Evolutionary conservation across 92 coral and sea anemone species (phyloP).

Genomic region (Diadumene lineata): DNA sequence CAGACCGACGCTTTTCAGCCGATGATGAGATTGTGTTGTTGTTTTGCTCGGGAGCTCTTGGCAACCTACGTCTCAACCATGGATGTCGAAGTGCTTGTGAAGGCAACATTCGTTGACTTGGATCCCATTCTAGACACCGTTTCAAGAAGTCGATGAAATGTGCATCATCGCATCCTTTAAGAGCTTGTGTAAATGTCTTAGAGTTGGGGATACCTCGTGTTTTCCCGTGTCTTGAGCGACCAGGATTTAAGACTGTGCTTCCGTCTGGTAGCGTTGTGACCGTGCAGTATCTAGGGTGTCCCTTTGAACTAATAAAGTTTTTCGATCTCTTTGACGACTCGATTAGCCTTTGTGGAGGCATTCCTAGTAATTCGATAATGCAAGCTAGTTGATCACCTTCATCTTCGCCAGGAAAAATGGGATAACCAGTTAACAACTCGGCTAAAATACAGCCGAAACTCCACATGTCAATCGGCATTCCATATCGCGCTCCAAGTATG

Average conservation of each 20-base stretch:
- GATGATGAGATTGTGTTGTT: conserved; percentile 61
- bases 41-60: conserved; percentile 89
- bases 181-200: conserved; percentile 76
- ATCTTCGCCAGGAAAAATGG: conserved; percentile 97
- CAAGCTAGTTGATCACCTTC: conserved; percentile 99
- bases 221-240: conserved; percentile 98
- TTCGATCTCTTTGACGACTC: conserved; percentile 92
- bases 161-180: conserved; percentile 94
- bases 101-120: conserved; percentile 87
- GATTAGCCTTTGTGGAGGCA: conserved; percentile 78
- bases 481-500: conserved; percentile 91
- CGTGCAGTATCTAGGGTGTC: conserved; percentile 95
- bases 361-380: conserved; percentile 83
- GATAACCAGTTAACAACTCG: conserved; percentile 96
- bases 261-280: conserved; percentile 95
- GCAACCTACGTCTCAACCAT: conserved; percentile 92
- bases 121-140: conserved; percentile 97
- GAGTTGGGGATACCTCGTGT: conserved; percentile 93
- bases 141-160: conserved; percentile 87
- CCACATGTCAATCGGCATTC: conserved; percentile 99
- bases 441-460: conserved; percentile 96
- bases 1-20: conserved; percentile 59
- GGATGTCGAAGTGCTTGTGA: conserved; percentile 96
- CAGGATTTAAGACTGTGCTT: conserved; percentile 83
- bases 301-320: conserved; percentile 94